A percentile compares a stretch with the other conserved stretches of the same genome.
Evolutionary conservation across 2,113 vertebrate genomes (phyloP).

Genomic region (Phalacrocorax aristotelis): DNA sequence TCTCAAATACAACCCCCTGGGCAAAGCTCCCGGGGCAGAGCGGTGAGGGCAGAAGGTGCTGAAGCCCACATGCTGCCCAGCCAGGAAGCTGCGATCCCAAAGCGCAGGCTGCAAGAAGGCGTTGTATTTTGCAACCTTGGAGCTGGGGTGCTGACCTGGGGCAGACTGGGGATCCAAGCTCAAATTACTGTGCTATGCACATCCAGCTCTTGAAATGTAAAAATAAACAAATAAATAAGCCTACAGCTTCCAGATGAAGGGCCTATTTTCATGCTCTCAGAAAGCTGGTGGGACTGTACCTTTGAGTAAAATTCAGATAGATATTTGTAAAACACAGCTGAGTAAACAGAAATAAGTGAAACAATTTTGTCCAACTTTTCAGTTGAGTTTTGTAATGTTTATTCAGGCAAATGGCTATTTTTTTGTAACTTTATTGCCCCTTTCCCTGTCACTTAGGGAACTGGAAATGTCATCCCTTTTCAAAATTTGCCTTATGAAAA

Average conservation of each 20-base stretch:
- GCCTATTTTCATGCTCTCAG: neutral
- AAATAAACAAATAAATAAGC: neutral
- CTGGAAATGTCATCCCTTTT: neutral
- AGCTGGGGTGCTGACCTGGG: neutral
- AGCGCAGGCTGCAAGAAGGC: neutral
- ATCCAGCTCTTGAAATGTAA: neutral
- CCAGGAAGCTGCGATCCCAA: neutral
- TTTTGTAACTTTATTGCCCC: neutral
- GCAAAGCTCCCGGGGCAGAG: neutral
- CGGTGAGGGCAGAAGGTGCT: neutral
- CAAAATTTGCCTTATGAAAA: neutral
- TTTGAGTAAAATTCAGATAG: neutral
- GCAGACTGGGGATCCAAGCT: neutral
- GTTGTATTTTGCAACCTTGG: rapidly evolving
- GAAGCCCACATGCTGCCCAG: neutral
- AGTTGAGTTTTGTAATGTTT: neutral
- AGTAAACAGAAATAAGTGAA: neutral
- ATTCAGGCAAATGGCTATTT: neutral
- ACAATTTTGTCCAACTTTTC: neutral
- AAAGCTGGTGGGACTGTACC: neutral
- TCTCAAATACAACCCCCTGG: neutral
- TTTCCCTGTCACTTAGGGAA: neutral
- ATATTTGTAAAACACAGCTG: neutral
- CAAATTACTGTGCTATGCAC: rapidly evolving
- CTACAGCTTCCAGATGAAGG: neutral